Base-by-base conservation (phyloP, 2,888 invertebrate species). In the Melanostoma scalare region DNA sequence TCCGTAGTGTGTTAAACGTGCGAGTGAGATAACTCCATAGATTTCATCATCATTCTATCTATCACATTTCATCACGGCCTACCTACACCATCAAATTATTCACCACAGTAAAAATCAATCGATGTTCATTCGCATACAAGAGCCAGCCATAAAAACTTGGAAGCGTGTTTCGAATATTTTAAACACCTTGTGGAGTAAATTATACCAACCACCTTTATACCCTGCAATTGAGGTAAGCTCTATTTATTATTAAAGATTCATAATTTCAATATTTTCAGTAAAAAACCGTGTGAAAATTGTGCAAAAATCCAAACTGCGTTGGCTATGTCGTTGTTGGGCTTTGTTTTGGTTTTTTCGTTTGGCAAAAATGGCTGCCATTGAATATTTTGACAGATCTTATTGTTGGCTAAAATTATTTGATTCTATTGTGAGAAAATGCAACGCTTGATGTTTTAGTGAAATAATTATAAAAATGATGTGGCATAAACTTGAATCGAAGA, bases 121-220 rank as follows among this genome's bases (percentile, higher is more conserved):
- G 87, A 89, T 89, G 89, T 88, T 87, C 88, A 88, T 88, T 86
- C 87, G 86, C 78, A 92, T 94, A 92, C 94, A 94, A 92, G 94
- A 93, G 92, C 94, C 94, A 90, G 94, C 94, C 89, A 92, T 93
- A 88, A 93, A 93, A 92, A 94, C 94, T 93, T 94, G 94, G 94
- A 94, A 94, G 92, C 93, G 93, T 90, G 90, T 94, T 89, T 92
- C 93, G 88, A 93, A 93, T 92, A 92, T 94, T 88, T 93, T 93
- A 87, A 93, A 93, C 91, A 90, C 92, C 87, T 90, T 94, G 91
- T 94, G 94, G 94, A 93, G 92, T 91, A 94, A 93, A 93, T 91
- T 94, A 40, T 79, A 79, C 67, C 78, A 79, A 44, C 65, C 65
- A 71, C 42, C 65, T 4, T 79, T 75, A 67, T 86, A 89, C 48